Percentiles rank a stretch among this genome's conserved stretches.
These are phyloP conservation scores for Conus betulinus DNA, from an alignment of 1,140 invertebrate genomes.

Conservation along the genomic window DNA sequence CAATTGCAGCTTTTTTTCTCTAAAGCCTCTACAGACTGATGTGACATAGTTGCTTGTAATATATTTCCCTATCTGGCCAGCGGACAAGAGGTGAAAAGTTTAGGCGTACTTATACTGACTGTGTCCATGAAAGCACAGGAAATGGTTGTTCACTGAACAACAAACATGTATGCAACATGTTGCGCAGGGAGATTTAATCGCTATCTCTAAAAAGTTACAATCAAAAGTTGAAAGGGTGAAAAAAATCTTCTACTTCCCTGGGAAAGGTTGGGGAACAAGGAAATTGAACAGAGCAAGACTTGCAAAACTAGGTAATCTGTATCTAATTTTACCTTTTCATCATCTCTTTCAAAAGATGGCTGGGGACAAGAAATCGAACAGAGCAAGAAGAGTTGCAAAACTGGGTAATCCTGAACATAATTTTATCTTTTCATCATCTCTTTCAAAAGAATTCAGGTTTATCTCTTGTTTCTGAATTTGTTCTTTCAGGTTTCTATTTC, in stretches of 20 bases:
- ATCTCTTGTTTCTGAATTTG: not conserved
- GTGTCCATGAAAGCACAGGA: too few species aligned
- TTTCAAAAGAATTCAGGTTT: not conserved
- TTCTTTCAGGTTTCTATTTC: not conserved
- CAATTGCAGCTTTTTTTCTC: constrained; percentile 42
- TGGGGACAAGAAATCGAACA: not conserved
- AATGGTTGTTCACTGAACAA: too few species aligned
- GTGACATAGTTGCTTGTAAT: constrained; percentile 43
- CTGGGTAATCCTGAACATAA: not conserved
- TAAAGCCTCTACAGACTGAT: constrained; percentile 46
- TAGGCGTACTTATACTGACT: too few species aligned
- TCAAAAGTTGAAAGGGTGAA: not conserved
- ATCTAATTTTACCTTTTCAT: too few species aligned
- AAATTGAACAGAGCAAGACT: too few species aligned
- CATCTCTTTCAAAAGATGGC: too few species aligned
- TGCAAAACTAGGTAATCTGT: too few species aligned
- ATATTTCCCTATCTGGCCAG: too few species aligned
- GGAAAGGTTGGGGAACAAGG: not conserved
- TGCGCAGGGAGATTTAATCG: constrained; percentile 21
- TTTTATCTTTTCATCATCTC: not conserved
- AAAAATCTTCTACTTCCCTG: not conserved
- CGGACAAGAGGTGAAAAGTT: too few species aligned
- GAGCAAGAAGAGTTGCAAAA: not conserved
- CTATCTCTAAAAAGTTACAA: constrained; percentile 1
- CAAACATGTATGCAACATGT: constrained; percentile 34